Conservation (phyloP, 2,888 invertebrate genomes). For the Drosophila multiciliata region DNA sequence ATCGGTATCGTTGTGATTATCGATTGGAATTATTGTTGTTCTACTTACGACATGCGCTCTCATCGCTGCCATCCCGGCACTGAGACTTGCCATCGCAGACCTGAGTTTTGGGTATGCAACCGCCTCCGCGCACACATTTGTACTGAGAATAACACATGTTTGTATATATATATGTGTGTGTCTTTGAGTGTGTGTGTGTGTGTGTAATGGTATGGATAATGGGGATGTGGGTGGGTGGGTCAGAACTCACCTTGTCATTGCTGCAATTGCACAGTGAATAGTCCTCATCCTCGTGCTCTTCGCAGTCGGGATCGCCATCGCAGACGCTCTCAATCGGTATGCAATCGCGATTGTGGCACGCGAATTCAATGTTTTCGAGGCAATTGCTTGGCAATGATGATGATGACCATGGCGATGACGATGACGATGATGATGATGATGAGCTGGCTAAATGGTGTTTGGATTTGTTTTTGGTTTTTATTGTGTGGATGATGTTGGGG, state of each 20-base stretch:
- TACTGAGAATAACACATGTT: constrained; percentile 75
- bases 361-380: constrained; percentile 86
- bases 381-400: constrained; percentile 56
- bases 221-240: not conserved
- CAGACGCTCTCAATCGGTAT: constrained; percentile 92
- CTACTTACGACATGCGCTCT: constrained; percentile 85
- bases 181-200: constrained; percentile 4
- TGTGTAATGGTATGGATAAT: constrained; percentile 4
- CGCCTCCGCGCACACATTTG: constrained; percentile 85
- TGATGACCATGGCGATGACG: constrained; percentile 37
- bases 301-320: constrained; percentile 93
- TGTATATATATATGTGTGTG: constrained; percentile 26
- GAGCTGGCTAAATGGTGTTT: constrained; percentile 61
- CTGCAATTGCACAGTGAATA: constrained; percentile 83
- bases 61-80: constrained; percentile 86
- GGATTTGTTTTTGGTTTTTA: constrained; percentile 15
- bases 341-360: constrained; percentile 88
- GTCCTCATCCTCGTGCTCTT: constrained; percentile 90
- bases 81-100: constrained; percentile 86
- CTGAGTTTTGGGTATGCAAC: constrained; percentile 84
- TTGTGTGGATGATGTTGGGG: constrained; percentile 36
- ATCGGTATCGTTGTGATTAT: not conserved
- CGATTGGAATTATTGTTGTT: not conserved
- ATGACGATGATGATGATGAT: constrained; percentile 43
- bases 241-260: constrained; percentile 83